Conservation (phyloP, 92 coral and sea anemone species). For the Porites evermanni region DNA sequence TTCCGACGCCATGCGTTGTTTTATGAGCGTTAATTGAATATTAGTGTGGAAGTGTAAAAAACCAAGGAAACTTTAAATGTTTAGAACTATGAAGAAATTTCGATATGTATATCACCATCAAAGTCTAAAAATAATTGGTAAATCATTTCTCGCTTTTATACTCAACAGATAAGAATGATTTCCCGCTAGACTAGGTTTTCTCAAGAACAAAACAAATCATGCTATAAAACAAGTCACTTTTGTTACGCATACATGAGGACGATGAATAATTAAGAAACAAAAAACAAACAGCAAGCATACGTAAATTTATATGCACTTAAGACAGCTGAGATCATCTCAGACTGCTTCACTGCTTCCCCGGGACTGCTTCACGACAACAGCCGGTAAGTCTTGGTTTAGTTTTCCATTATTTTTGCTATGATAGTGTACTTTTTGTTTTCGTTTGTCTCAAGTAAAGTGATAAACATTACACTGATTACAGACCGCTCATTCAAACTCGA, state of each 20-base stretch:
- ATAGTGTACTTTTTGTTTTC: background rate
- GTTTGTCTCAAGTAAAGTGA: background rate
- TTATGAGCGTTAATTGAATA: background rate
- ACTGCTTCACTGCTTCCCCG: no score
- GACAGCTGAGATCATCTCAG: background rate
- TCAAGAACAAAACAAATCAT: background rate
- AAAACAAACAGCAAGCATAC: background rate
- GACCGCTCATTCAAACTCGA: background rate
- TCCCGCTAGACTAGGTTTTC: background rate
- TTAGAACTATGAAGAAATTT: no score
- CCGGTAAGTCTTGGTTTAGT: background rate
- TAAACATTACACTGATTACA: background rate
- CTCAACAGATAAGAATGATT: background rate
- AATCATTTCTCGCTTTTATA: no score
- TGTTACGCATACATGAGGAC: background rate
- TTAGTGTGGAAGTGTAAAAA: background rate
- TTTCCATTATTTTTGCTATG: background rate
- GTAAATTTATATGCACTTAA: background rate
- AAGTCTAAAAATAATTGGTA: no score
- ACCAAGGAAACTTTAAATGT: background rate
- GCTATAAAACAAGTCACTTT: background rate
- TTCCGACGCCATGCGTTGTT: background rate
- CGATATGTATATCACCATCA: no score
- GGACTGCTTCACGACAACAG: no score
- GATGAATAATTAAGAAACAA: no score